Conservation (phyloP, 2,888 invertebrate genomes). For the Coenonympha arcania region DNA sequence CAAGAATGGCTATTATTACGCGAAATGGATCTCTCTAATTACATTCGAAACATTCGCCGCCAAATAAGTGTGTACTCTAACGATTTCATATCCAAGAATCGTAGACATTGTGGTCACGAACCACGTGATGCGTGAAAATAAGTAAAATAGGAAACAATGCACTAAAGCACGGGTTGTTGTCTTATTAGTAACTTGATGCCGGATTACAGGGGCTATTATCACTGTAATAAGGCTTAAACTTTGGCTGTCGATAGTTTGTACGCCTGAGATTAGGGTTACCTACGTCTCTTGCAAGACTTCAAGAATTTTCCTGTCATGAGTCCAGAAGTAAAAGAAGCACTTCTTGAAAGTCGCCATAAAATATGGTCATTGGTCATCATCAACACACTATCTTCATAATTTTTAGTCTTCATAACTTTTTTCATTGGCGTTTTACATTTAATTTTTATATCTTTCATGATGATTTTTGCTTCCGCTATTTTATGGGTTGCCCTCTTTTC, state of each 20-base stretch:
- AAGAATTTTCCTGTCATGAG: background rate
- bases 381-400: no score
- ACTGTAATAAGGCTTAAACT: constrained; percentile 3
- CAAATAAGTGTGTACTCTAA: constrained; percentile 5
- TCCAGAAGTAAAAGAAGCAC: background rate
- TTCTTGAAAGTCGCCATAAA: background rate
- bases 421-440: no score
- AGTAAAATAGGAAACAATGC: constrained; percentile 19
- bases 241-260: background rate
- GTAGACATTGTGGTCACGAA: constrained; percentile 11
- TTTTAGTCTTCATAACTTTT: no score
- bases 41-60: background rate
- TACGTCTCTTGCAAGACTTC: no score
- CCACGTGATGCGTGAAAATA: constrained; percentile 21
- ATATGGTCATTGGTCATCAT: no score
- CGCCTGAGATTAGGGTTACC: background rate
- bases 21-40: constrained; percentile 6
- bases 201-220: background rate
- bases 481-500: no score
- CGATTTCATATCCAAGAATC: constrained; percentile 7
- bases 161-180: constrained; percentile 20
- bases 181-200: constrained; percentile 9
- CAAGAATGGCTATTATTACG: background rate
- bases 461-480: no score
- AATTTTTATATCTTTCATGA: no score